These are phyloP conservation scores for Apodemia zela DNA, from an alignment of 2,888 invertebrate species.

Conservation along the genomic window DNA sequence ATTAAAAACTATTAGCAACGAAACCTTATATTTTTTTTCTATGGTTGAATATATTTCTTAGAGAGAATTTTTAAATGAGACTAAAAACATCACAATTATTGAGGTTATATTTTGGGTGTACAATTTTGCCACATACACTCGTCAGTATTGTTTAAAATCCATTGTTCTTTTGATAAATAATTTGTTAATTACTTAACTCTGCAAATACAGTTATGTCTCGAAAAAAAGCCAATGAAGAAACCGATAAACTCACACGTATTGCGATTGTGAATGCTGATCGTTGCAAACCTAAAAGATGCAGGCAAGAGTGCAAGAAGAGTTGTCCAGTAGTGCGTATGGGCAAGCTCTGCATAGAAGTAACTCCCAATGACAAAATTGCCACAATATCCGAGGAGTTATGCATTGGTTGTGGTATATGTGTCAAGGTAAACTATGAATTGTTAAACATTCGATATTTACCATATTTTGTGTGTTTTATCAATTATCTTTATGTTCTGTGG, in stretches of 20 bases:
- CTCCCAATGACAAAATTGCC: conserved; percentile 96
- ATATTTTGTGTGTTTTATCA: not conserved
- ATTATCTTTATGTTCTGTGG: too few species aligned
- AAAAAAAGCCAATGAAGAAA: conserved; percentile 87
- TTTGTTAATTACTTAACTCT: conserved; percentile 31
- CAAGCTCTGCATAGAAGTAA: conserved; percentile 99
- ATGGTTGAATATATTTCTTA: conserved; percentile 26
- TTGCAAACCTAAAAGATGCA: conserved; percentile 99
- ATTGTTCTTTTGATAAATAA: not conserved
- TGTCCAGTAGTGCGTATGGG: conserved; percentile 99
- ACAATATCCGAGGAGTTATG: conserved; percentile 98
- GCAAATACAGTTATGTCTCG: conserved; percentile 68
- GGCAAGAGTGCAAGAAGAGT: conserved; percentile 98
- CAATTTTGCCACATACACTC: conserved; percentile 59
- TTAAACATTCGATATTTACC: not conserved
- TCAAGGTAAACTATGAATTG: conserved; percentile 85
- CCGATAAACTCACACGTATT: conserved; percentile 96
- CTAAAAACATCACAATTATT: conserved; percentile 39
- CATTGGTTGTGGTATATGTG: conserved; percentile 99
- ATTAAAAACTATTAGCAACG: conserved; percentile 18
- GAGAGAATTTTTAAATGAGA: not conserved
- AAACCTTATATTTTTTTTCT: conserved; percentile 25
- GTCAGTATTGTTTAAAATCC: not conserved
- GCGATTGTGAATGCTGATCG: conserved; percentile 98
- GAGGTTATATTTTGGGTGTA: conserved; percentile 57